A percentile compares a stretch with the other conserved stretches of the same genome.
phyloP scores from a whole-genome alignment of 2,113 vertebrate genomes.

The Megaleporinus macrocephalus region DNA sequence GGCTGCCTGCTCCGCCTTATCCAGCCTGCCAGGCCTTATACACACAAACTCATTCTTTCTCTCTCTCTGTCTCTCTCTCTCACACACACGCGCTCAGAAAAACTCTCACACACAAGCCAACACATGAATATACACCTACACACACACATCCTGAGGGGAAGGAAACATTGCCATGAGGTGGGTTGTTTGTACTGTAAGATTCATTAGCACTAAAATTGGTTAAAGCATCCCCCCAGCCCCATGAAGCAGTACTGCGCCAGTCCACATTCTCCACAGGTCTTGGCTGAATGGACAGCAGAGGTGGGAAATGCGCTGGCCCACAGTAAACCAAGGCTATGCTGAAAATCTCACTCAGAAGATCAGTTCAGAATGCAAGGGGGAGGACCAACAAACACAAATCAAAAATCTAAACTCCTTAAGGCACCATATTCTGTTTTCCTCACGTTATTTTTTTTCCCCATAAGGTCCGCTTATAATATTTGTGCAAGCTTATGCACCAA shows the following conservation, averaged over 20 bases:
- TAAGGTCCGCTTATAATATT: neutral
- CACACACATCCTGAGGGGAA: constrained; percentile 22
- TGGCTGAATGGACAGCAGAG: constrained; percentile 35
- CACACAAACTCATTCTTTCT: constrained; percentile 13
- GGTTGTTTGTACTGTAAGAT: constrained; percentile 47
- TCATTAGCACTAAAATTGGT: constrained; percentile 58
- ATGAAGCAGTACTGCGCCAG: constrained; percentile 4
- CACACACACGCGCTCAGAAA: constrained; percentile 24
- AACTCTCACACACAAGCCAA: constrained; percentile 6
- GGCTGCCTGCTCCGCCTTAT: constrained; percentile 46
- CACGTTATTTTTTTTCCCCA: neutral
- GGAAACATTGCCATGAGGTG: constrained; percentile 18
- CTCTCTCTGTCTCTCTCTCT: neutral
- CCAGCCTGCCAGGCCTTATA: constrained; percentile 18
- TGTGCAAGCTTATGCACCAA: neutral
- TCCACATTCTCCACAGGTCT: constrained; percentile 1
- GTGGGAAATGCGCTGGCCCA: constrained; percentile 20
- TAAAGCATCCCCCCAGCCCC: constrained; percentile 49
- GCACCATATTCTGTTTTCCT: too few relatives aligned
- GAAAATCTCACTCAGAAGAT: constrained; percentile 18
- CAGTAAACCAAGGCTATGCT: constrained; percentile 12
- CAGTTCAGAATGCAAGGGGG: constrained; percentile 9
- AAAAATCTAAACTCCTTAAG: neutral
- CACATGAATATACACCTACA: constrained; percentile 14
- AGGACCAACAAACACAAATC: constrained; percentile 21